Conservation (phyloP, 2,797 vertebrate genomes). For the Lemur catta region DNA sequence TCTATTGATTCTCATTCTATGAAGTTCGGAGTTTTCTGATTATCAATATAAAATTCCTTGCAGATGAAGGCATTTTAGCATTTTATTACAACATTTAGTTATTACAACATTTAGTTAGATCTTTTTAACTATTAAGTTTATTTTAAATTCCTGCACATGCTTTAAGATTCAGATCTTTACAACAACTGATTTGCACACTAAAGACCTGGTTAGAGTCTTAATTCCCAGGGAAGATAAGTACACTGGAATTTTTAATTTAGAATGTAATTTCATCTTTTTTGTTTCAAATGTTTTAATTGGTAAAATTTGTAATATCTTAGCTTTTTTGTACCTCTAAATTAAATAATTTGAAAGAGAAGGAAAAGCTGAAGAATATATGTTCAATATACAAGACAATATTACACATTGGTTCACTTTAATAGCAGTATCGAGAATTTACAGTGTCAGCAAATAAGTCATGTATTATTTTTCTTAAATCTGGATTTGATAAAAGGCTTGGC, state of each 20-base stretch:
- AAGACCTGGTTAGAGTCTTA: neutral
- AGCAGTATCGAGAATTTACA: neutral
- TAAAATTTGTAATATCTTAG: neutral
- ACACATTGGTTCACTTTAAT: conserved; percentile 4
- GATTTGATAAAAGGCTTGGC: neutral
- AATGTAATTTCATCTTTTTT: neutral
- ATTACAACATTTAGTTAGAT: neutral
- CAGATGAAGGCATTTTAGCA: neutral
- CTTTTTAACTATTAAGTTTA: neutral
- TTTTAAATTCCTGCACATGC: neutral
- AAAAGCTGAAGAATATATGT: neutral
- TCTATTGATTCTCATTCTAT: neutral
- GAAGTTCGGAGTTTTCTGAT: neutral
- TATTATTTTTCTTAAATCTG: neutral
- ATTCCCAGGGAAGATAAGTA: neutral
- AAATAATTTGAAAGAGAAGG: neutral
- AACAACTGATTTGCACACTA: neutral
- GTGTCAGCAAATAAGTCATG: neutral
- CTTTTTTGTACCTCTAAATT: neutral
- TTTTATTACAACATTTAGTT: neutral
- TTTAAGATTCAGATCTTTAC: neutral
- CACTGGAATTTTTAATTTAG: neutral
- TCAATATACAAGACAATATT: neutral
- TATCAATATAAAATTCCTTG: neutral
- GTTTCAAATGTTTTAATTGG: neutral